Percentiles rank a stretch among this genome's conserved stretches.
These are phyloP conservation scores for Anniella stebbinsi DNA, from an alignment of 2,797 vertebrate species.

Conservation along the genomic window DNA sequence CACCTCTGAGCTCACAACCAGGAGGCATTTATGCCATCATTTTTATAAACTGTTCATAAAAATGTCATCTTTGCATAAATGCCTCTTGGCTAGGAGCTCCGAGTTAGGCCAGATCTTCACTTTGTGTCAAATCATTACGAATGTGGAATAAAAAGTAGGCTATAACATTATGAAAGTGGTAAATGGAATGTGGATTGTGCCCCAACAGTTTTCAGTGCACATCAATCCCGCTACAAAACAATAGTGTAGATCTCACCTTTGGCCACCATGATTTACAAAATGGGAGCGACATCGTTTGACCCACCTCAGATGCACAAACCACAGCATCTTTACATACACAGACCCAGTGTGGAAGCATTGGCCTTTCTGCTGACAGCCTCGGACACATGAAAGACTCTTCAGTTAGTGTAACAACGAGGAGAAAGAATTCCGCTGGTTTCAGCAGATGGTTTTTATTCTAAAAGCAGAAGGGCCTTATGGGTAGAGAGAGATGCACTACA, in stretches of 20 bases:
- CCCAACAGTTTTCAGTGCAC: too few species aligned
- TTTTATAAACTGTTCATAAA: background rate
- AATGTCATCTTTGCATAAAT: background rate
- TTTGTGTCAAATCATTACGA: too few species aligned
- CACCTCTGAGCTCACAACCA: background rate
- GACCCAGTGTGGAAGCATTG: background rate
- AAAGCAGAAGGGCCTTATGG: background rate
- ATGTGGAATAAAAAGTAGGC: too few species aligned
- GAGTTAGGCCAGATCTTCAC: too few species aligned
- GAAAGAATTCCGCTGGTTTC: background rate
- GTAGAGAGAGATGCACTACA: background rate
- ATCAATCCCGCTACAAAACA: too few species aligned
- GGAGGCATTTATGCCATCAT: background rate
- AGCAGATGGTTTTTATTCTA: background rate
- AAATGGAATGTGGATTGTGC: too few species aligned
- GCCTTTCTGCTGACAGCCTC: background rate
- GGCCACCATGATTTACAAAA: background rate
- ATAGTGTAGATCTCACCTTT: too few species aligned
- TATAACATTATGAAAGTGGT: too few species aligned
- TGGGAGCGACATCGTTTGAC: background rate
- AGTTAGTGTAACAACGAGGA: background rate
- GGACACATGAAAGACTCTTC: too few species aligned
- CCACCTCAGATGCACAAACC: background rate
- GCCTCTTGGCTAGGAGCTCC: too few species aligned
- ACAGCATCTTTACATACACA: too few species aligned